phyloP scores from a whole-genome alignment of 2,888 invertebrate genomes.

The Calameuta idolon region DNA sequence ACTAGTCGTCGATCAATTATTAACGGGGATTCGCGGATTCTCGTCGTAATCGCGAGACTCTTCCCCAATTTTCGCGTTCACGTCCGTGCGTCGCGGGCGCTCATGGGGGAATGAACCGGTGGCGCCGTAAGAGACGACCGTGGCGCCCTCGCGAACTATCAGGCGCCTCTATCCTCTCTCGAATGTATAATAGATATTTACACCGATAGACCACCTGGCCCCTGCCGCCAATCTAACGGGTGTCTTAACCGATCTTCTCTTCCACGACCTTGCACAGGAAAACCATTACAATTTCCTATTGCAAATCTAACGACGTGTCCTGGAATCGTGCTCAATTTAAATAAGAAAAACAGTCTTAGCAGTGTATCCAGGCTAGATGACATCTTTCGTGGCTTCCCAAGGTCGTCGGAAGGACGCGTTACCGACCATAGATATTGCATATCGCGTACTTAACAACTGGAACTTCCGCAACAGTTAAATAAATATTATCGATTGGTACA shows the following conservation, averaged over 20 bases:
- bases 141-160: constrained; percentile 49
- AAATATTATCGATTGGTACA: neutral
- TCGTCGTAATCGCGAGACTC: constrained; percentile 2
- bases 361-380: neutral
- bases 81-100: constrained; percentile 56
- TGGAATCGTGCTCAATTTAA: neutral
- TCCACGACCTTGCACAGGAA: neutral
- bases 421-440: neutral
- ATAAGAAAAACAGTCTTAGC: neutral
- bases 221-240: constrained; percentile 40
- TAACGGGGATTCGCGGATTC: neutral
- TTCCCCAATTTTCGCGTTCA: constrained; percentile 26
- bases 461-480: neutral
- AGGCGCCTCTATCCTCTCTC: constrained; percentile 26
- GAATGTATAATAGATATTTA: constrained; percentile 58
- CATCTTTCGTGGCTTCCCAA: neutral
- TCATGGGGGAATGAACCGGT: constrained; percentile 59
- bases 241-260: constrained; percentile 22
- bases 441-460: neutral
- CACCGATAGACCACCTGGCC: constrained; percentile 60
- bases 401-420: neutral
- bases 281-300: neutral
- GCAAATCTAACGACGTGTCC: neutral
- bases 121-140: constrained; percentile 53
- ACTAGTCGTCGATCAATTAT: neutral